phyloP scores from a whole-genome alignment of 2,888 invertebrate genomes.

The Dendrolimus pini region DNA sequence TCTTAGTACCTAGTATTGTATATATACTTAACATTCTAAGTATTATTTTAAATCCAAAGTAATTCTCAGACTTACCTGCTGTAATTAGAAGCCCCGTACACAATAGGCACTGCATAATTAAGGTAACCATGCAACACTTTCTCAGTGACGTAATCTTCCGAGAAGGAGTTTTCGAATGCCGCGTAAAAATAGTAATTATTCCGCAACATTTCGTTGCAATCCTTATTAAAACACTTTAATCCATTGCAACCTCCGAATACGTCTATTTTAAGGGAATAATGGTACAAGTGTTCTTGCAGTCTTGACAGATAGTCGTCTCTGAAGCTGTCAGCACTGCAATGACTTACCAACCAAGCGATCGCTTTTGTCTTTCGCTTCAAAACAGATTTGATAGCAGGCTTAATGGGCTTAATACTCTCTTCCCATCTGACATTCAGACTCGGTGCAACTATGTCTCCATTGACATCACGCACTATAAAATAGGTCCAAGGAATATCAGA shows the following conservation, averaged over 20 bases:
- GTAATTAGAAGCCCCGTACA: slow-evolving; percentile 81
- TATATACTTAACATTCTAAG: too few relatives aligned
- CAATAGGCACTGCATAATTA: slow-evolving; percentile 80
- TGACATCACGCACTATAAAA: slow-evolving; percentile 32
- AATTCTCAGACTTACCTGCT: slow-evolving; percentile 28
- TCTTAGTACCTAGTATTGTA: too few relatives aligned
- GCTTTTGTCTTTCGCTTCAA: slow-evolving; percentile 35
- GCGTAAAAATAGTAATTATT: slow-evolving; percentile 49
- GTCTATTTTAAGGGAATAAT: slow-evolving; percentile 38
- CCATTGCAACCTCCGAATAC: slow-evolving; percentile 35
- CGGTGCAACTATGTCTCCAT: slow-evolving; percentile 34
- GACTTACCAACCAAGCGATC: slow-evolving; percentile 42
- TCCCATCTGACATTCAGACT: slow-evolving; percentile 26
- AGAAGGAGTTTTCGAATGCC: slow-evolving; percentile 48
- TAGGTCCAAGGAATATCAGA: slow-evolving; percentile 45
- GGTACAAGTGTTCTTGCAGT: slow-evolving; percentile 40
- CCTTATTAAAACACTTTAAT: slow-evolving; percentile 20
- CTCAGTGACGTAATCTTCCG: slow-evolving; percentile 48
- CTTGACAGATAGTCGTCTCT: slow-evolving; percentile 33
- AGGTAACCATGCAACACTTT: slow-evolving; percentile 56
- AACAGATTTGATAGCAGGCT: slow-evolving; percentile 20
- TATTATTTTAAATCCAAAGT: too few relatives aligned
- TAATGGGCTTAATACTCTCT: slow-evolving; percentile 15
- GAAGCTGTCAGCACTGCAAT: slow-evolving; percentile 29
- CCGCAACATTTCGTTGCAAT: slow-evolving; percentile 30